Evolutionary conservation across 2,797 vertebrate species (phyloP), one percentile per base, ranked within the genome.

Genomic region (Lagodon rhomboides): DNA sequence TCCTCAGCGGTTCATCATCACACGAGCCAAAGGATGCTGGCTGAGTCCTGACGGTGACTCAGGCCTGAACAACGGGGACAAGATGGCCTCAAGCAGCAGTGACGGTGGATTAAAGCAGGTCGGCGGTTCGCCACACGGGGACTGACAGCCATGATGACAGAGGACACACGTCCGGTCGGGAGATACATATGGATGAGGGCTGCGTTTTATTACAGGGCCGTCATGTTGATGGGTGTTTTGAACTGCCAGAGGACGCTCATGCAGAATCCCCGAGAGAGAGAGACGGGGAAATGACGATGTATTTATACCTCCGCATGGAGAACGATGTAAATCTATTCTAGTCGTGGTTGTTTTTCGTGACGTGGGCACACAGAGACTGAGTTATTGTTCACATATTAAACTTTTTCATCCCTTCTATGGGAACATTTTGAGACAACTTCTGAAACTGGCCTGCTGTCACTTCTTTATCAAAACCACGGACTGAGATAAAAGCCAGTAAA

Each of bases 111-210:
- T 53, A 58, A 80, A 77, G 69, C 66, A 17, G 87, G 80, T 84
- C 80, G n/a, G 61, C 12, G 75, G 60, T 79, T 7, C 76, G 49
- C 41, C 61, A 55, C 72, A 65, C 69, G 3, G 55, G 53, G 54
- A 75, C 59, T 23, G 72, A 68, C 71, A 78, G 62, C 72, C 43
- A 44, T 25, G 56, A 85, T 55, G 79, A 83, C 74, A 80, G 68
- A 72, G 72, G 82, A 90, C 72, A 75, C 63, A n/a, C 46, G 84
- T 83, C 86, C 79, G 9, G 58, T 58, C 23, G 0, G 67, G 63
- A 59, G 56, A 81, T 77, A 44, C 85, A 74, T 69, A 80, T 80
- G 79, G 81, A 87, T 82, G 84, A 85, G 68, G 44, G 68, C 64
- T 60, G 55, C 64, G 70, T 58, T 67, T 38, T 27, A 49, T 59